phyloP scores from a whole-genome alignment of 2,888 invertebrate genomes.

The Eudemis profundana region DNA sequence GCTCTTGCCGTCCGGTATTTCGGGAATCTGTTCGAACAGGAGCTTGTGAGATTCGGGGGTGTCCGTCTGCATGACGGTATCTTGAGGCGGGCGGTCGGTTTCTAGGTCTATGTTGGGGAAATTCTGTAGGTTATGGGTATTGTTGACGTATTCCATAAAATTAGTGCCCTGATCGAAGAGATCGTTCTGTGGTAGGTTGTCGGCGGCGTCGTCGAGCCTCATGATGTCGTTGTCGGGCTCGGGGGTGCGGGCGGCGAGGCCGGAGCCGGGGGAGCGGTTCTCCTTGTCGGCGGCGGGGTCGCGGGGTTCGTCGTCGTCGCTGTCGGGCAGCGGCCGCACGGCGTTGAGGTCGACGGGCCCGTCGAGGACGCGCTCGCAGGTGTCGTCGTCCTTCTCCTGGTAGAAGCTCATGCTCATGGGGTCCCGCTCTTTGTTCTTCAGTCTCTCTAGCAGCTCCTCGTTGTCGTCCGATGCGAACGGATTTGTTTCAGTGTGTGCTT shows the following conservation, averaged over 20 bases:
- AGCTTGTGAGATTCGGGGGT: constrained; percentile 82
- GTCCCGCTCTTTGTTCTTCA: constrained; percentile 85
- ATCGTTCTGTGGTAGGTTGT: not conserved
- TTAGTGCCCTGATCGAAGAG: constrained; percentile 60
- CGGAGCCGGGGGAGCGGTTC: constrained; percentile 70
- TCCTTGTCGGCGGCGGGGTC: constrained; percentile 67
- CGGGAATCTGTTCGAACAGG: constrained; percentile 81
- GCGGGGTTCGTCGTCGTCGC: constrained; percentile 78
- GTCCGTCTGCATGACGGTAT: constrained; percentile 71
- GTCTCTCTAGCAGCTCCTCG: constrained; percentile 79
- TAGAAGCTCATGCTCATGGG: constrained; percentile 89
- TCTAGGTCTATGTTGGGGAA: constrained; percentile 71
- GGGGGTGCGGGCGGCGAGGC: constrained; percentile 59
- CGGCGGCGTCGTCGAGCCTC: not conserved
- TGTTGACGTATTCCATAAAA: constrained; percentile 65
- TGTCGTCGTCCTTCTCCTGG: constrained; percentile 85
- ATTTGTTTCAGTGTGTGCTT: constrained; percentile 77
- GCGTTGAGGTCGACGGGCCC: constrained; percentile 85
- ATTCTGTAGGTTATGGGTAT: constrained; percentile 63
- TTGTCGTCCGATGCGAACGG: constrained; percentile 76
- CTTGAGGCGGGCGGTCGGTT: constrained; percentile 62
- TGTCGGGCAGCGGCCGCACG: constrained; percentile 84
- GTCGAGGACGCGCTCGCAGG: constrained; percentile 72
- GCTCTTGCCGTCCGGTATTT: constrained; percentile 81
- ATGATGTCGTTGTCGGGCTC: constrained; percentile 72